Base-by-base conservation (phyloP, 2,888 invertebrate species). In the Zygogramma bicolorata region DNA sequence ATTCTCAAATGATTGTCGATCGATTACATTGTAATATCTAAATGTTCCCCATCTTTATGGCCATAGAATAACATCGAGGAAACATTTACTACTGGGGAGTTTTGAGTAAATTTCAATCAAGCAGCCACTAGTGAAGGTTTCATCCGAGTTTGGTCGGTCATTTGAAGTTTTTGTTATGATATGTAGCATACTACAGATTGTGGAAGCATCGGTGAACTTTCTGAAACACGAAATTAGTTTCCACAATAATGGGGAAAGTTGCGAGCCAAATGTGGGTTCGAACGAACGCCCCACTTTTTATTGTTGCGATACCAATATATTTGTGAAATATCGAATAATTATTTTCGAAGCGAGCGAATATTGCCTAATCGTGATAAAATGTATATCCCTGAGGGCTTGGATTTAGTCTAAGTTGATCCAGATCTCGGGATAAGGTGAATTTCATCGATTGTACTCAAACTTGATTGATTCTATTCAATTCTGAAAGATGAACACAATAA, bases 221-320 rank as follows among this genome's bases (percentile, higher is more conserved):
- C 59, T 34, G 65, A 60, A 65, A 68, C 65, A 65, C 68, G 65
- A 67, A 63, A 63, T 62, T 65, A 72, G 68, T 72, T 72, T 60
- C 22, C 31, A 53, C 29, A 57, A 49, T 67, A 71, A 71, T 71
- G 67, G 53, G 40, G 31, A 42, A 68, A 72, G 68, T 72, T 68
- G 60, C 49, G 38, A 68, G 68, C 63, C 29, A 67, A 65, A 63
- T 68, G 58, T 59, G 20, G 38, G 60, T 65, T 65, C 58, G 49
- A 49, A 42, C 22, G 18, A 31, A 60, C 22, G 25, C 1, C 27
- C 25, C 25, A n/a, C n/a, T 53, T n/a, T 53, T 13, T 27, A 27
- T 53, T 10, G 22, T n/a, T 53, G 25, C 27, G 38, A 38, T 38
- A 38, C 38, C 38, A 27, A 25, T 6, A 53, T 20, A 46, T 46